Evolutionary conservation across 2,797 vertebrate species (phyloP), one percentile per base, ranked within the genome.

Genomic region (Pseudomugil tenellus): DNA sequence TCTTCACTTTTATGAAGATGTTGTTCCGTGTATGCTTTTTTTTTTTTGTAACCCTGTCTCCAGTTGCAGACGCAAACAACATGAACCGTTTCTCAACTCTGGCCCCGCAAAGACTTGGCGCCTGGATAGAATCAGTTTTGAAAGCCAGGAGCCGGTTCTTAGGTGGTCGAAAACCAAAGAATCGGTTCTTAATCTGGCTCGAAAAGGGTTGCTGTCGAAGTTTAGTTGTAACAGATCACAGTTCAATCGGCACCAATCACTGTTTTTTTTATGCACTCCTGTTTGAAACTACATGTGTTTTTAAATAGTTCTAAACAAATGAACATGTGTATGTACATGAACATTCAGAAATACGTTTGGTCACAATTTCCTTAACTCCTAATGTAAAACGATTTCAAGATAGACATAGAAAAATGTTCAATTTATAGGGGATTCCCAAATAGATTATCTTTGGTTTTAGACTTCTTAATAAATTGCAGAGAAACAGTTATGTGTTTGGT

Each of bases 141-240:
- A n/a, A n/a, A n/a, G n/a, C n/a, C n/a, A n/a, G n/a, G n/a, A n/a
- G n/a, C n/a, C n/a, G n/a, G n/a, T n/a, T n/a, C n/a, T n/a, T n/a
- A n/a, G n/a, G n/a, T n/a, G n/a, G n/a, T n/a, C n/a, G n/a, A n/a
- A n/a, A n/a, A n/a, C n/a, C n/a, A n/a, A n/a, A n/a, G n/a, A n/a
- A n/a, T n/a, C n/a, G n/a, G n/a, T n/a, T n/a, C n/a, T n/a, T n/a
- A n/a, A n/a, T n/a, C n/a, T n/a, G n/a, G n/a, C n/a, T n/a, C 55
- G 56, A 56, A 43, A 41, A 49, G 61, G 35, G 52, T 72, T 70
- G 49, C 28, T 72, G 55, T 70, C 58, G 25, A 68, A 69, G 63
- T 56, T 51, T 34, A 17, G 41, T 19, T 72, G 61, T 76, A 74
- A 71, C 37, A 53, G 63, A 72, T 58, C 67, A 72, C 59, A 52